These are phyloP conservation scores for Phthorimaea operculella DNA, from an alignment of 1,140 invertebrate genomes.

Conservation along the genomic window DNA sequence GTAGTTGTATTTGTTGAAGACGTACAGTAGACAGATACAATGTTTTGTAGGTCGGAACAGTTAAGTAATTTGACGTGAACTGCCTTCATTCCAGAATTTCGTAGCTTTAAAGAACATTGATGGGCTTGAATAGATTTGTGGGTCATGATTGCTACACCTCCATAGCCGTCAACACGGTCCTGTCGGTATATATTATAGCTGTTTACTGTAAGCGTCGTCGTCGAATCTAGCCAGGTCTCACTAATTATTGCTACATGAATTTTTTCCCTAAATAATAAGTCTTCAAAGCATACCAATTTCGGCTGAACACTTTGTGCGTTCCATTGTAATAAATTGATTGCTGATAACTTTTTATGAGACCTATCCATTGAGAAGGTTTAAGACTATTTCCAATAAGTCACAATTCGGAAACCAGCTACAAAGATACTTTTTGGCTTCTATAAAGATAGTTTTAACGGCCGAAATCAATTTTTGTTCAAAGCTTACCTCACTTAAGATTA, in stretches of 20 bases:
- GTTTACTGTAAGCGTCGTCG: slow-evolving; percentile 5
- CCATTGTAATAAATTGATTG: slow-evolving; percentile 13
- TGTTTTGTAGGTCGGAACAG: slow-evolving; percentile 9
- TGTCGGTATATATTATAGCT: slow-evolving; percentile 10
- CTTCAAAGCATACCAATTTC: slow-evolving; percentile 3
- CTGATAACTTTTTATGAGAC: background rate
- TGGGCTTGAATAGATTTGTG: slow-evolving; percentile 15
- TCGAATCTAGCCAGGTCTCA: slow-evolving; percentile 13
- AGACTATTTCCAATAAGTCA: background rate
- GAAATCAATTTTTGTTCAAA: background rate
- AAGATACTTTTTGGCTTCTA: background rate
- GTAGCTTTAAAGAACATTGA: background rate
- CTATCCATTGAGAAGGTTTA: background rate
- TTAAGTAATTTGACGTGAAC: slow-evolving; percentile 11
- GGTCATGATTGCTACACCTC: slow-evolving; percentile 13
- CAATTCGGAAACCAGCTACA: background rate
- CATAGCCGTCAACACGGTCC: slow-evolving; percentile 11
- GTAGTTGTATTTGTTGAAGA: slow-evolving; percentile 6
- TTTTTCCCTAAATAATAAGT: slow-evolving; percentile 10
- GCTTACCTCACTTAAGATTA: background rate
- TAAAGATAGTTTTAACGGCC: background rate
- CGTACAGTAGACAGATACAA: slow-evolving; percentile 15
- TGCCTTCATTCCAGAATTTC: slow-evolving; percentile 12
- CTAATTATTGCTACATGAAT: slow-evolving; percentile 13
- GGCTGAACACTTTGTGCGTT: slow-evolving; percentile 13